A percentile compares a stretch with the other conserved stretches of the same genome.
Evolutionary conservation across 2,888 invertebrate genomes (phyloP).

Genomic region (Scotopteryx bipunctaria): DNA sequence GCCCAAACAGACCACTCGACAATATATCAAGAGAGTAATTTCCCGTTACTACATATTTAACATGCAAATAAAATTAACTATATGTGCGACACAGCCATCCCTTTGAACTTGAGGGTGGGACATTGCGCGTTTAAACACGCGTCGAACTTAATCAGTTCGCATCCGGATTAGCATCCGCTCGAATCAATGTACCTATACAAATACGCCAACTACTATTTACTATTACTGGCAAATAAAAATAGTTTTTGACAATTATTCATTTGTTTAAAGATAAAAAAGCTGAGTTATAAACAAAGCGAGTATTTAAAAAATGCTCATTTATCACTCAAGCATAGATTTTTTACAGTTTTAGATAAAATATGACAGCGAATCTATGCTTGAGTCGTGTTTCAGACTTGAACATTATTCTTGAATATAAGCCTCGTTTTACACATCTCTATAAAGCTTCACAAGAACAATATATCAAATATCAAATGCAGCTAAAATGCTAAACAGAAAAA

Average conservation of each 20-base stretch:
- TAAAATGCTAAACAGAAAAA: neutral
- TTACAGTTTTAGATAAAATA: no score
- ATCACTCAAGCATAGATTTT: no score
- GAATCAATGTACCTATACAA: neutral
- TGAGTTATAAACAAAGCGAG: no score
- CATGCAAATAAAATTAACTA: conserved; percentile 20
- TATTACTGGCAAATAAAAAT: no score
- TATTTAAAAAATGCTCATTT: no score
- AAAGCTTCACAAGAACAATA: neutral
- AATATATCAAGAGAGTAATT: conserved; percentile 40
- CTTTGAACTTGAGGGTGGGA: conserved; percentile 22
- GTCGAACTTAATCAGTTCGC: conserved; percentile 17
- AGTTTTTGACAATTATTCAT: no score
- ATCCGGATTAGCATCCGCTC: conserved; percentile 14
- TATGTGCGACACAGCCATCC: conserved; percentile 14
- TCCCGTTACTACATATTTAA: conserved; percentile 29
- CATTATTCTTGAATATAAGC: no score
- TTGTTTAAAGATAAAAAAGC: no score
- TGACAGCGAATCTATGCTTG: no score
- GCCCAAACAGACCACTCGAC: conserved; percentile 35
- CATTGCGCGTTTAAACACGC: conserved; percentile 4
- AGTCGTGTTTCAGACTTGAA: no score
- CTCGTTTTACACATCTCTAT: neutral
- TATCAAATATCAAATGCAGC: neutral
- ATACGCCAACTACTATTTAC: no score